phyloP scores from a whole-genome alignment of 2,888 invertebrate species.

The Heliothis peltigera region DNA sequence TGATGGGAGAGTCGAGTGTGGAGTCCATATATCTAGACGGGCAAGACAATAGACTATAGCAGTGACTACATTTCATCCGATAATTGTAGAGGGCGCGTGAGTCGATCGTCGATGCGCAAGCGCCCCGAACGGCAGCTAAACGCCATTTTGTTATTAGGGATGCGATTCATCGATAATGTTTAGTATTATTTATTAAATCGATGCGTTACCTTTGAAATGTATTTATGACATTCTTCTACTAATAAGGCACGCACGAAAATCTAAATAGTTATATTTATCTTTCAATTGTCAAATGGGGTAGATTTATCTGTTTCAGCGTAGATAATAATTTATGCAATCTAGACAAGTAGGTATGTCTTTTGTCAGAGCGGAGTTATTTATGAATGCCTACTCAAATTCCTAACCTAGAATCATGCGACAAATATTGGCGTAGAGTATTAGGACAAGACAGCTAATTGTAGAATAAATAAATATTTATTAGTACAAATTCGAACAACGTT shows the following conservation, averaged over 20 bases:
- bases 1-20: slow-evolving; percentile 59
- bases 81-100: slow-evolving; percentile 79
- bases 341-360: slow-evolving; percentile 52
- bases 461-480: slow-evolving; percentile 23
- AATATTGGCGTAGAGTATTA: slow-evolving; percentile 35
- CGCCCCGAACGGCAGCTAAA: slow-evolving; percentile 80
- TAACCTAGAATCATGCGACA: slow-evolving; percentile 43
- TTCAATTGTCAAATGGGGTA: slow-evolving; percentile 50
- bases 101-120: slow-evolving; percentile 72
- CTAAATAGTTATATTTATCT: slow-evolving; percentile 44
- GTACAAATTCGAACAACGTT: slow-evolving; percentile 15
- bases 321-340: slow-evolving; percentile 55
- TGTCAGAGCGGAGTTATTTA: slow-evolving; percentile 54
- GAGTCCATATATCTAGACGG: slow-evolving; percentile 67
- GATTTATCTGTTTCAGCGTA: slow-evolving; percentile 49
- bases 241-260: slow-evolving; percentile 39
- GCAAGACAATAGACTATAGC: slow-evolving; percentile 76
- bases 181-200: slow-evolving; percentile 57
- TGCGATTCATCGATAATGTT: slow-evolving; percentile 63
- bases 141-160: slow-evolving; percentile 76
- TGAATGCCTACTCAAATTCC: slow-evolving; percentile 53
- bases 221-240: slow-evolving; percentile 21
- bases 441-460: slow-evolving; percentile 37
- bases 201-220: slow-evolving; percentile 39
- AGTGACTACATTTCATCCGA: slow-evolving; percentile 79